Evolutionary conservation across 2,888 invertebrate genomes (phyloP), one percentile per base, ranked within the genome.

Genomic region (Callosobruchus maculatus): DNA sequence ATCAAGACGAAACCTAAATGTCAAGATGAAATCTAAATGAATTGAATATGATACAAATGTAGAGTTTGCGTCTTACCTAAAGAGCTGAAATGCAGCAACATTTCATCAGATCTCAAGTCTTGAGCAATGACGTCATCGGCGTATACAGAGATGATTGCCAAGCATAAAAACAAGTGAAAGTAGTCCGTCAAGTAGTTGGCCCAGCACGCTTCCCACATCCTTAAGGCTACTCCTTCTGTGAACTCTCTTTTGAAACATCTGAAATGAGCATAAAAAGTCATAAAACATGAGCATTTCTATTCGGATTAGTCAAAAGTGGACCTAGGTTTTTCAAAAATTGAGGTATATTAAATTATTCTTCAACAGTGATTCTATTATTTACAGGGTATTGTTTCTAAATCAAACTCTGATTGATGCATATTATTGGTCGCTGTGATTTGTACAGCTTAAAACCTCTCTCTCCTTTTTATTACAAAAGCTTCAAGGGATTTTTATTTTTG

Each of bases 191-290:
- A 92, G 87, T 97, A 97, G 88, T 97, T 97, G 0, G 97, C 94
- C 98, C 98, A 98, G 88, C 98, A 98, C 1, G 97, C 95, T 88
- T 98, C 97, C 97, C 97, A 97, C 94, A 97, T 97, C 49, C 94
- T 90, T 70, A 97, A 90, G 0, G 96, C 96, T 67, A 95, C 94
- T 20, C 93, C 92, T 85, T 97, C 96, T 0, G 95, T 93, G 84
- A 97, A 97, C 87, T 97, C 97, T 0, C 97, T 90, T 83, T 96
- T 96, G 88, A 98, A 96, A 86, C 97, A 97, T 77, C 94, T 94
- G 85, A n/a, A 88, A 87, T 72, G 68, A 72, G n/a, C 5, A 18
- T 18, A 13, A 13, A 49, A 49, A 49, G 2, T 26, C 26, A 26
- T 26, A 20, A 70, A 22, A 66, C 26, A 26, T 26, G 7, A 7